Evolutionary conservation across 2,797 vertebrate genomes (phyloP), one percentile per base, ranked within the genome.

Genomic region (Microctenopoma steveboyesi): DNA sequence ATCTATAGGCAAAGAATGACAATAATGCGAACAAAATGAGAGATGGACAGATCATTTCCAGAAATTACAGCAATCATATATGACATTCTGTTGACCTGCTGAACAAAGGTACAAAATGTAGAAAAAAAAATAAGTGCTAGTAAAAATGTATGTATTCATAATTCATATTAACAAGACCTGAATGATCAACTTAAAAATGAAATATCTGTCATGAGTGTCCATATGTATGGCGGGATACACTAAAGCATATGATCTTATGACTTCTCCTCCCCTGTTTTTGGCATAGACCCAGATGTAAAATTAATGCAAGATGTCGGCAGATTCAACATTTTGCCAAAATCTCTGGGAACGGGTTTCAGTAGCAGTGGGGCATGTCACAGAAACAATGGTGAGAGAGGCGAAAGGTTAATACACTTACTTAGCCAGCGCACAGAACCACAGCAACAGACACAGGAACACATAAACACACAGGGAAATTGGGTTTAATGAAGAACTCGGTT

Each of bases 361-460:
- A 86, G 76, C 80, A 77, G 61, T 7, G 52, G 74, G 75, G 54
- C 70, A 81, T 81, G 69, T 39, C 67, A 54, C 45, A 61, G 55
- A 84, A 79, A 86, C 84, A 88, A 83, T 90, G 72, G 71, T 90
- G 86, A 86, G 88, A 92, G 76, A 92, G 88, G 88, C 58, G 72
- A 88, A 86, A 88, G 86, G 81, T 83, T 85, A 86, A 82, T 69
- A 61, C 65, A 55, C 61, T 83, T 81, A 83, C 74, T 82, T 84
- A 78, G 15, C 27, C 30, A 81, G 64, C 56, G 64, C 73, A 65
- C 57, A 72, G 46, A 86, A 82, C 63, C 59, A 84, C 78, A 79
- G 74, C 15, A 80, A 86, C 52, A 76, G 16, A 74, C 79, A 76
- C 39, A 63, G 35, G 27, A 52, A 53, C 45, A 13, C 46, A 77